Conservation (phyloP, 2,888 invertebrate species). For the Drosophila diplacantha region DNA sequence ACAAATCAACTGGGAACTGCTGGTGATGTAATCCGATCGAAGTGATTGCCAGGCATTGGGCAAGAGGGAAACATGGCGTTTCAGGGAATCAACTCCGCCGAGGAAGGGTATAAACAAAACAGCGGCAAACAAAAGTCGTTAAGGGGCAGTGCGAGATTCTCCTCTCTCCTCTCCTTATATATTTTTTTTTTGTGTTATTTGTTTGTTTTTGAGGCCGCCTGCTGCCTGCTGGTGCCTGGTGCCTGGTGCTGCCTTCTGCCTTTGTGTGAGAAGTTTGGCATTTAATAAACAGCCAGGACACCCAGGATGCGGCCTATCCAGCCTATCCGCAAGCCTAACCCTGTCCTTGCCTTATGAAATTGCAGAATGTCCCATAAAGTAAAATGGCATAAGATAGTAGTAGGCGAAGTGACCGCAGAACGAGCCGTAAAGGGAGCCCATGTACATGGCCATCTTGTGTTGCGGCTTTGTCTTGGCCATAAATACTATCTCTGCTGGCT, state of each 20-base stretch:
- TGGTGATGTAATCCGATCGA: constrained; percentile 4
- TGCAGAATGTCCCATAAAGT: constrained; percentile 59
- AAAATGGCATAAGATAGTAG: constrained; percentile 57
- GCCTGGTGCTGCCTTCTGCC: constrained; percentile 27
- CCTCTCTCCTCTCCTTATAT: neutral
- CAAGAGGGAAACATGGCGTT: constrained; percentile 5
- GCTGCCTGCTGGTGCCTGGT: constrained; percentile 13
- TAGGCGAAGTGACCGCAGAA: constrained; percentile 52
- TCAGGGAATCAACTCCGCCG: neutral
- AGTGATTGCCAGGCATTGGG: constrained; percentile 11
- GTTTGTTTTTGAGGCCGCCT: constrained; percentile 37
- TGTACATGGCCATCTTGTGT: constrained; percentile 59
- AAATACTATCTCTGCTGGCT: constrained; percentile 62
- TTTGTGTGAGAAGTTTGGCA: constrained; percentile 64
- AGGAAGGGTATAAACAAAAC: constrained; percentile 35
- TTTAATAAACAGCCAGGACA: constrained; percentile 60
- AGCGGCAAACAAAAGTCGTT: constrained; percentile 57
- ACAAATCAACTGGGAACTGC: constrained; percentile 8
- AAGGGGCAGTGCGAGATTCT: constrained; percentile 37
- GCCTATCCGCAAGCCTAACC: constrained; percentile 10
- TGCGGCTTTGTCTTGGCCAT: constrained; percentile 64
- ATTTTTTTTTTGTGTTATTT: constrained; percentile 9
- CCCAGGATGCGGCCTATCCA: constrained; percentile 31
- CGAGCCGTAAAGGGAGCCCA: constrained; percentile 39
- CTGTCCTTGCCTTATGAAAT: constrained; percentile 60